These are phyloP conservation scores for Ectropis crepuscularia DNA, from an alignment of 2,888 invertebrate genomes.

Conservation along the genomic window DNA sequence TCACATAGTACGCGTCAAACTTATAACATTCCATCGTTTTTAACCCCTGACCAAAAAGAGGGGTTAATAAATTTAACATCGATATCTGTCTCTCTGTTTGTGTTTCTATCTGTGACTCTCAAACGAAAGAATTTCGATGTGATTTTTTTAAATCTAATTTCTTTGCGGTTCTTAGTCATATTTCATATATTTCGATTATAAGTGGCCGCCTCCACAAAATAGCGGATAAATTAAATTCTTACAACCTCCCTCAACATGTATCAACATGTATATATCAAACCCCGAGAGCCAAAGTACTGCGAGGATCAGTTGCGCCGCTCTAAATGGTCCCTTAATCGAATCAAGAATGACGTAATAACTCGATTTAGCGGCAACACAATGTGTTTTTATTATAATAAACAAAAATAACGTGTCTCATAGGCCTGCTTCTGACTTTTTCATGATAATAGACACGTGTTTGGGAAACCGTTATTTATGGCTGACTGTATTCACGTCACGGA, in stretches of 20 bases:
- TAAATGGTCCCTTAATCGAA: slow-evolving; percentile 65
- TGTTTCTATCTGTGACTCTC: no score
- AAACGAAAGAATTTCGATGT: no score
- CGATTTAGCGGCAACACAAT: slow-evolving; percentile 68
- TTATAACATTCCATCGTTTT: no score
- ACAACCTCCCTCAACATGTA: not conserved
- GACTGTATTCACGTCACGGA: slow-evolving; percentile 29
- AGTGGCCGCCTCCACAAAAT: no score
- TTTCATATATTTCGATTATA: no score
- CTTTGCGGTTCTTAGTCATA: no score
- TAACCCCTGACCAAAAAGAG: no score
- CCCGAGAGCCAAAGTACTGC: slow-evolving; percentile 9
- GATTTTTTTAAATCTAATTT: no score
- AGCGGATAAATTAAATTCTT: no score
- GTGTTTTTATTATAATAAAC: slow-evolving; percentile 69
- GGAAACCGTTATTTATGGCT: slow-evolving; percentile 28
- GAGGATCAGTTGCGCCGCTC: slow-evolving; percentile 1
- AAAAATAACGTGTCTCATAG: slow-evolving; percentile 53
- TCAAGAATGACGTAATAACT: slow-evolving; percentile 75
- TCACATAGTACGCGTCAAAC: no score
- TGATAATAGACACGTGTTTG: slow-evolving; percentile 45
- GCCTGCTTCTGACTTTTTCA: slow-evolving; percentile 43
- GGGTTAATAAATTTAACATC: no score
- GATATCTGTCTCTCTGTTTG: no score
- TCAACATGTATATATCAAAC: not conserved